Conservation (phyloP, 2,113 vertebrate genomes). For the Ptilonorhynchus violaceus region DNA sequence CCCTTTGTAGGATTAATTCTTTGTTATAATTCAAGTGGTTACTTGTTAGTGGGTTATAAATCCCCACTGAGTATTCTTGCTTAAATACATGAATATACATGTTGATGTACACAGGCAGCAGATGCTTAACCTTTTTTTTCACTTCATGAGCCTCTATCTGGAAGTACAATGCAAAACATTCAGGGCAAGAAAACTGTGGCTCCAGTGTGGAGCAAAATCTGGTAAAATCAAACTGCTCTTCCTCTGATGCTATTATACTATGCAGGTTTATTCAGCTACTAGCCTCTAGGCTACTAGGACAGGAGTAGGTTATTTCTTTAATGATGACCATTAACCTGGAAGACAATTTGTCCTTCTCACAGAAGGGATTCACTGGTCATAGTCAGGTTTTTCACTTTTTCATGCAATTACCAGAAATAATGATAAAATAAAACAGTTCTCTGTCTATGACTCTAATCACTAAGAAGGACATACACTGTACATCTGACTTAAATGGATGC, state of each 20-base stretch:
- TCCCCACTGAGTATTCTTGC: not conserved
- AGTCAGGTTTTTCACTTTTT: not conserved
- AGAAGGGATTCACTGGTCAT: not conserved
- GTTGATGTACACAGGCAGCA: not conserved
- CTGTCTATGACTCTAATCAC: not conserved
- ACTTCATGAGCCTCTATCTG: not conserved
- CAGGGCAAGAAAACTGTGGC: not conserved
- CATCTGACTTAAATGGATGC: not conserved
- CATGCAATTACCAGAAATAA: not conserved
- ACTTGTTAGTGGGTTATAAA: not conserved
- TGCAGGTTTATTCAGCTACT: not conserved
- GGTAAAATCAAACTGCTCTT: not conserved
- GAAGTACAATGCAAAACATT: not conserved
- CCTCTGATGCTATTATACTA: not conserved
- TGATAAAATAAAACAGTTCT: not conserved
- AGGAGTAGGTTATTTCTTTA: not conserved
- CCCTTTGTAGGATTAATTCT: not conserved
- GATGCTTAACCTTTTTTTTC: not conserved
- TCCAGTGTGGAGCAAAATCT: not conserved
- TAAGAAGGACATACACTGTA: not conserved
- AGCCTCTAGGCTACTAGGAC: not conserved
- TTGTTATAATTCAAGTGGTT: not conserved
- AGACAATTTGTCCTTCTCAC: not conserved
- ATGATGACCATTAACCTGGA: not conserved
- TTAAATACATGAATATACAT: not conserved